A percentile compares a stretch with the other conserved stretches of the same genome.
Evolutionary conservation across 2,113 vertebrate genomes (phyloP).

Genomic region (Mungos mungo): DNA sequence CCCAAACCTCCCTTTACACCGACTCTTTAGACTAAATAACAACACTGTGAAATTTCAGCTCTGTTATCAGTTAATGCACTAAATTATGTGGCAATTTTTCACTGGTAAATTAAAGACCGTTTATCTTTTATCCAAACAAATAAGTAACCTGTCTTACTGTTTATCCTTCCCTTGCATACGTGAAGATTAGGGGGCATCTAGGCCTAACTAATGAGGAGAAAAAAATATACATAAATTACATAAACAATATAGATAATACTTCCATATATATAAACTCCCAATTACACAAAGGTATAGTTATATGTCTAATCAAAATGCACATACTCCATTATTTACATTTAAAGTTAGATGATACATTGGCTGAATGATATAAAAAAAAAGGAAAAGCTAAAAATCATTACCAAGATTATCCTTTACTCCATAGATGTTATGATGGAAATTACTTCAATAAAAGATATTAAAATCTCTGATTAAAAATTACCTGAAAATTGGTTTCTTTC

Average conservation of each 20-base stretch:
- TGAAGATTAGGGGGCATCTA: background rate
- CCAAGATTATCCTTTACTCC: background rate
- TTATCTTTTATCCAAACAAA: constrained; percentile 26
- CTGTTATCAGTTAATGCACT: background rate
- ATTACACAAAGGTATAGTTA: background rate
- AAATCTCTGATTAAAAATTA: constrained; percentile 76
- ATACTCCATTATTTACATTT: background rate
- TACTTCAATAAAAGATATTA: constrained; percentile 25
- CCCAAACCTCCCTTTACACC: background rate
- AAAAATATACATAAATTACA: background rate
- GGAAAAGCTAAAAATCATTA: background rate
- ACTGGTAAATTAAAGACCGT: background rate
- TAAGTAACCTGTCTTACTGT: background rate
- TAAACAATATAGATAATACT: background rate
- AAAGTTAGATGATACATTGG: background rate
- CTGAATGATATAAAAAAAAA: background rate
- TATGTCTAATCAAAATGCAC: background rate
- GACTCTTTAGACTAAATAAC: background rate
- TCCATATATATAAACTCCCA: background rate
- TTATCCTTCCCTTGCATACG: background rate
- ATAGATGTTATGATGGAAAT: background rate
- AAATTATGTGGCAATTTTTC: background rate
- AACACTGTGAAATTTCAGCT: background rate
- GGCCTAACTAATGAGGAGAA: constrained; percentile 21
- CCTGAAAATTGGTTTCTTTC: constrained; percentile 99